Base-by-base conservation (phyloP, 2,113 vertebrate species). In the Labrus mixtus region DNA sequence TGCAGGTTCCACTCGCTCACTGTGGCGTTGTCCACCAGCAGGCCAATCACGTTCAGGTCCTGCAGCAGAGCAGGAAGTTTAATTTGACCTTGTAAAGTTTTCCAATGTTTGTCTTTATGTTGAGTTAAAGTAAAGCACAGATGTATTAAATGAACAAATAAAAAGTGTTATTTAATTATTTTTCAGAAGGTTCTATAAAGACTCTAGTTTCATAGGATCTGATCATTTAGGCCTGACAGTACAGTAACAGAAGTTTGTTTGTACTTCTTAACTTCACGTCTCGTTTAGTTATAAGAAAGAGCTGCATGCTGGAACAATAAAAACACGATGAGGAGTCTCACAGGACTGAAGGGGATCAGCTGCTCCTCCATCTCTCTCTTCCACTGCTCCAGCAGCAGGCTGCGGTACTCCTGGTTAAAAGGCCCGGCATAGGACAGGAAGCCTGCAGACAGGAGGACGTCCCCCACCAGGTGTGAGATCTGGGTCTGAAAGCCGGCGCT, bases 351-450 rank as follows among this genome's bases (percentile, higher is more conserved):
- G 37, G 88, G 88, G 61, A 91, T 95, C 65, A 60, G 91, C 15
- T 75, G 79, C 37, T 68, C 80, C 75, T 92, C 89, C 93, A 96
- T 95, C 77, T 95, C 95, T n/a, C 73, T 92, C 82, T 91, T 95
- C 96, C 96, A 96, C 72, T 92, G 72, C 0, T 90, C 84, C 33
- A 96, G 89, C 43, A 96, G 89, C 50, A 95, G 81, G 87, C 91
- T 92, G 43, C 96, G 94, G 75, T 94, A 96, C 73, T 96, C 95
- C 84, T 96, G 96, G 90, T 96, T 96, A 69, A 96, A 96, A 59
- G 96, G 95, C 2, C 96, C 96, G 53, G 93, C 91, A 0, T 96
- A 96, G 25, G 95, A 96, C 41, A 96, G 93, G 91, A 96, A 96
- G 79, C 95, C 95, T 0, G 95, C 94, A 22, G 94, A 92, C 78